Evolutionary conservation across 2,888 invertebrate species (phyloP), one percentile per base, ranked within the genome.

Genomic region (Odontothrips loti): DNA sequence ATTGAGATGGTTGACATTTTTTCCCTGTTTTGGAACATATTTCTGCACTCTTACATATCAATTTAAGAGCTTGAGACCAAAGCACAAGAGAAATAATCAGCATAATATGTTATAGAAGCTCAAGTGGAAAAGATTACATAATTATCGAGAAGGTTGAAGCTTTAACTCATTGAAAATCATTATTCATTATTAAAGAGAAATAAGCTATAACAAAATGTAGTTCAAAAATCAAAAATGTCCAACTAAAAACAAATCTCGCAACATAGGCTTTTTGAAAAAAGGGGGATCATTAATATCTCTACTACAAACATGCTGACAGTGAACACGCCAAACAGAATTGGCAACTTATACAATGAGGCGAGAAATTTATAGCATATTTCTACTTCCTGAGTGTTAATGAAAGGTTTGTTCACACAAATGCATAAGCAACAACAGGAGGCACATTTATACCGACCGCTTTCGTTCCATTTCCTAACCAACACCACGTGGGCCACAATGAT

Each of bases 401-500:
- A 29, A 34, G 78, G 68, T 78, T 78, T 48, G 47, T 80, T 8
- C 43, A 80, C 23, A 51, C 68, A 79, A 43, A 81, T 78, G 80
- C 80, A 68, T 47, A 78, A 80, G 78, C 68, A 47, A 78, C 78
- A 63, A 47, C 23, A 47, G 58, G 43, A 58, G 80, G 63, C 79
- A 63, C 79, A 80, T 17, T 80, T 82, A 81, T 91, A 92, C 91
- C 91, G 91, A 93, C 93, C 93, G 88, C 92, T 84, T 82, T 83
- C 91, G 87, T 91, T 91, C 90, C 90, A 90, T 89, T 92, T 92
- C 89, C 93, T 93, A 89, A 94, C 91, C 89, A 95, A 91, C 88
- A 95, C 94, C 89, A 94, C 92, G 90, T 95, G 94, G 86, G 95
- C 95, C 88, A 95, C 94, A 88, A 93, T 91, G 89, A 95, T 91